Evolutionary conservation across 2,888 invertebrate species (phyloP).

Genomic region (Chloroclystis v-ata): DNA sequence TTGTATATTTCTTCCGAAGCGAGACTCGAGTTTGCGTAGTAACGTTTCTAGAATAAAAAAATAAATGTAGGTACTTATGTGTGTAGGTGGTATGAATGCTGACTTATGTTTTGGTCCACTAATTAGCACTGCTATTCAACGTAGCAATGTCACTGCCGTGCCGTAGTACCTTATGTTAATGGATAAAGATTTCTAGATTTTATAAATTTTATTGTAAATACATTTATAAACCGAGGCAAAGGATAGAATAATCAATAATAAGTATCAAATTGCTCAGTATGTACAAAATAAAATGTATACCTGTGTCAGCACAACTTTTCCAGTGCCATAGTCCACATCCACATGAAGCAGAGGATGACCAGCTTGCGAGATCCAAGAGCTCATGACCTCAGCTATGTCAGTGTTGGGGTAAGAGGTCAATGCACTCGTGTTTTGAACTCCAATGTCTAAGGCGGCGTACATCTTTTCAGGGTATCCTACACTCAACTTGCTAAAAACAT

Average conservation of each 20-base stretch:
- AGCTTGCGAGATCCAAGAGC: constrained; percentile 60
- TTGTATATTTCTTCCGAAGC: constrained; percentile 55
- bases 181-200: too few relatives aligned
- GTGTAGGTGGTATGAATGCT: too few relatives aligned
- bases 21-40: constrained; percentile 47
- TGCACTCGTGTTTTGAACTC: constrained; percentile 42
- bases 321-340: constrained; percentile 49
- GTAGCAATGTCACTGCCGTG: too few relatives aligned
- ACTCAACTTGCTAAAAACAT: constrained; percentile 48
- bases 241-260: too few relatives aligned
- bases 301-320: constrained; percentile 51
- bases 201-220: too few relatives aligned
- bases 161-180: too few relatives aligned
- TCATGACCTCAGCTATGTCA: constrained; percentile 51
- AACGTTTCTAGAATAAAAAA: constrained; percentile 56
- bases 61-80: not conserved
- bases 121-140: too few relatives aligned
- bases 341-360: constrained; percentile 63
- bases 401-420: constrained; percentile 45
- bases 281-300: constrained; percentile 31
- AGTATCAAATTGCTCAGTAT: too few relatives aligned
- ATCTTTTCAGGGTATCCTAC: constrained; percentile 71
- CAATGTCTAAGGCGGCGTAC: constrained; percentile 61
- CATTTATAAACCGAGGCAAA: too few relatives aligned
- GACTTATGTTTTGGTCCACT: too few relatives aligned